Evolutionary conservation across 2,797 vertebrate species (phyloP).

Genomic region (Serranus cabrilla): DNA sequence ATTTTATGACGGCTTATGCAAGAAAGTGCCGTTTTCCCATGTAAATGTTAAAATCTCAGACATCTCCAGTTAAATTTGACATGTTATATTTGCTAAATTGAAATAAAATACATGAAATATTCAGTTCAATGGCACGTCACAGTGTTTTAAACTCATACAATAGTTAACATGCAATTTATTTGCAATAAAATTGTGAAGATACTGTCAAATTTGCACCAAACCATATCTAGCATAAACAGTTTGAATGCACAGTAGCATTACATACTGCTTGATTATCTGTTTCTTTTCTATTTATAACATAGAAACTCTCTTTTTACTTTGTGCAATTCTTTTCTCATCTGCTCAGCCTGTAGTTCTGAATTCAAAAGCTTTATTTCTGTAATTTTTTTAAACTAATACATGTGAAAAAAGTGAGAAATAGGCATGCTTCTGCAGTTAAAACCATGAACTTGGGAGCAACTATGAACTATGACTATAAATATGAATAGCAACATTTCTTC

Average conservation of each 20-base stretch:
- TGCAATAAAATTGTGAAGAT: neutral
- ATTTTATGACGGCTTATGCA: neutral
- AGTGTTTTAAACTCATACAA: neutral
- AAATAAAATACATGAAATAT: constrained; percentile 23
- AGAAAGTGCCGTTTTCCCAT: neutral
- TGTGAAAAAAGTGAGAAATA: neutral
- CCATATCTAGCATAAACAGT: neutral
- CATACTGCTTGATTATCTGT: neutral
- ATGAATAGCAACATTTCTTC: neutral
- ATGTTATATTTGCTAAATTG: constrained; percentile 1
- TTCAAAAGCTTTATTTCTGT: neutral
- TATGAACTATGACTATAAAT: neutral
- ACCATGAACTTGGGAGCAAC: constrained; percentile 1
- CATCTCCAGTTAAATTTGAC: neutral
- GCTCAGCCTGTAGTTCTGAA: neutral
- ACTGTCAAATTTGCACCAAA: neutral
- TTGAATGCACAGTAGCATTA: neutral
- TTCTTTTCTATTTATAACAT: neutral
- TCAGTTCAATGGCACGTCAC: neutral
- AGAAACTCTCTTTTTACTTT: neutral
- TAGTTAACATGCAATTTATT: neutral
- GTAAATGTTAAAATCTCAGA: neutral
- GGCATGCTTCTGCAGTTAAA: neutral
- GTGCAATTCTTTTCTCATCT: neutral
- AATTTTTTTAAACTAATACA: neutral